Percentiles rank a stretch among this genome's conserved stretches.
These are phyloP conservation scores for Pararge aegeria DNA, from an alignment of 1,140 invertebrate genomes.

Conservation along the genomic window DNA sequence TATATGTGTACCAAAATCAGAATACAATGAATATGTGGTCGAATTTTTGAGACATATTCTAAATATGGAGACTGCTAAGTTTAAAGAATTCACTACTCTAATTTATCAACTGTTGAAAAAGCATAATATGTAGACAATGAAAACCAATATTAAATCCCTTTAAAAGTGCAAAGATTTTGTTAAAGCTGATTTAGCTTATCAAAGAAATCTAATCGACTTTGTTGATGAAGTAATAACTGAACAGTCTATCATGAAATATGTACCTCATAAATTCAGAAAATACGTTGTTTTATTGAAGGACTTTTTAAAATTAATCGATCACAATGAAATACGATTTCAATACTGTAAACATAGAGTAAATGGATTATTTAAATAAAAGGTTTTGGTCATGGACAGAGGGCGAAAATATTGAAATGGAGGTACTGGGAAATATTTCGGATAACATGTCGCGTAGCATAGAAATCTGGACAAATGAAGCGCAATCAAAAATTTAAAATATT, in stretches of 20 bases:
- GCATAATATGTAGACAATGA: conserved; percentile 33
- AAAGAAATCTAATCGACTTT: conserved; percentile 43
- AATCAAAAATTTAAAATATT: conserved; percentile 34
- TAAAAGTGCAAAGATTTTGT: conserved; percentile 31
- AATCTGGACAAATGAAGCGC: conserved; percentile 38
- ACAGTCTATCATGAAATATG: conserved; percentile 29
- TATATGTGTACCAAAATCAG: conserved; percentile 40
- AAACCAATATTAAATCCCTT: conserved; percentile 35
- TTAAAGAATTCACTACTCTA: conserved; percentile 28
- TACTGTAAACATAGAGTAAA: conserved; percentile 30
- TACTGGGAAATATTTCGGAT: conserved; percentile 29
- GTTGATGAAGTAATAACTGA: conserved; percentile 43
- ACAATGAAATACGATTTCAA: conserved; percentile 40
- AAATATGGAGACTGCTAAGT: conserved; percentile 17
- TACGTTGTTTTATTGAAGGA: conserved; percentile 25
- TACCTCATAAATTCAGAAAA: conserved; percentile 27
- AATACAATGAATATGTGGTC: conserved; percentile 39
- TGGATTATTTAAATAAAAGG: conserved; percentile 32
- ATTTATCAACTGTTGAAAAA: conserved; percentile 31
- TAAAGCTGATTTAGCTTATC: conserved; percentile 18
- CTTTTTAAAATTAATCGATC: conserved; percentile 37
- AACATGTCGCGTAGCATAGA: conserved; percentile 42
- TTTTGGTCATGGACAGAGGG: conserved; percentile 29
- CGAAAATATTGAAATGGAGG: conserved; percentile 18
- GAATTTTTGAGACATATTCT: conserved; percentile 40